Evolutionary conservation across 2,888 invertebrate species (phyloP).

Genomic region (Phalangium opilio): DNA sequence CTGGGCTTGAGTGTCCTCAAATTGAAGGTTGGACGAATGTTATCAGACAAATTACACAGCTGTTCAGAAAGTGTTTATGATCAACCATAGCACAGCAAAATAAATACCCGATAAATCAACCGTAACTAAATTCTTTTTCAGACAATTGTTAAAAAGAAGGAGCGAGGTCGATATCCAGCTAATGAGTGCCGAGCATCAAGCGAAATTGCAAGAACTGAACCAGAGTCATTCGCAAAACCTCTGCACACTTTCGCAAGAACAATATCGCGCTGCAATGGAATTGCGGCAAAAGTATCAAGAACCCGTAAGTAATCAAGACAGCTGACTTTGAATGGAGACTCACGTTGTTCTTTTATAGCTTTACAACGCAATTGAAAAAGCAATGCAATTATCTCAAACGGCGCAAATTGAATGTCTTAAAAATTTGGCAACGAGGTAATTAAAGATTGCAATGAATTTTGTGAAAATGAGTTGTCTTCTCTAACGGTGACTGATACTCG

Average conservation of each 20-base stretch:
- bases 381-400: constrained; percentile 57
- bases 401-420: constrained; percentile 60
- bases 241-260: constrained; percentile 37
- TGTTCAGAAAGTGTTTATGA: too few relatives aligned
- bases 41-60: too few relatives aligned
- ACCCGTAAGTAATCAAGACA: constrained; percentile 34
- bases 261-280: constrained; percentile 53
- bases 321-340: too few relatives aligned
- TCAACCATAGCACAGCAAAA: too few relatives aligned
- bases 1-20: too few relatives aligned
- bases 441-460: background rate
- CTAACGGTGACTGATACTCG: background rate
- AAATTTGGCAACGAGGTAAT: constrained; percentile 31
- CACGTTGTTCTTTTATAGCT: constrained; percentile 21
- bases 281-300: constrained; percentile 72
- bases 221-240: constrained; percentile 27
- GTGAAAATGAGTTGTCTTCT: too few relatives aligned
- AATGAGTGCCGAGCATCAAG: constrained; percentile 16
- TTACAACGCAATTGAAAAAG: constrained; percentile 50
- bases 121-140: constrained; percentile 5
- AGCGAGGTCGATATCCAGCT: constrained; percentile 20
- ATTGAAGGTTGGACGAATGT: too few relatives aligned
- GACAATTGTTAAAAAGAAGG: constrained; percentile 18
- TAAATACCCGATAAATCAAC: too few relatives aligned
- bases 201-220: constrained; percentile 26